Base-by-base conservation (phyloP, 2,797 vertebrate genomes). In the Uromys caudimaculatus region DNA sequence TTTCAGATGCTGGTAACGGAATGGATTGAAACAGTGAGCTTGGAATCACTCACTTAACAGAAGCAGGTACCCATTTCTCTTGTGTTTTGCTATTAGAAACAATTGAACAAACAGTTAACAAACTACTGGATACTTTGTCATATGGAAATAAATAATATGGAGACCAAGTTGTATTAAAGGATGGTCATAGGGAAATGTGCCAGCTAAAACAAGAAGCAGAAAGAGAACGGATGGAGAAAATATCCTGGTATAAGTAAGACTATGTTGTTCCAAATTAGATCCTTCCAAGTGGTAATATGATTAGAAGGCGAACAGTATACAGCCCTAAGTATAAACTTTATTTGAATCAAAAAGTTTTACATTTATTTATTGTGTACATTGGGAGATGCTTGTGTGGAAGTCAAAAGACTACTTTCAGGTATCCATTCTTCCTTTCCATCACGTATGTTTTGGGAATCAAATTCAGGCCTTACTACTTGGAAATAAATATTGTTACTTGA, bases 201-300 rank as follows among this genome's bases (percentile, higher is more conserved):
- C 95, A 93, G 5, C 79, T 95, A 75, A 97, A 95, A 93, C 79
- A 96, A 92, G 94, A 97, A 97, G 82, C 78, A 96, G 67, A 78
- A 81, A 89, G 47, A 89, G 21, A 69, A 78, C 54, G 62, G 21
- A 77, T 84, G 64, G 54, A 6, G 24, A 89, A 94, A 60, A 23
- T 47, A 95, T 95, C 89, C 95, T 83, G 54, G 41, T n/a, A n/a
- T 52, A 67, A 75, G 44, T 58, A n/a, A 82, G 54, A 67, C 54
- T 56, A 19, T 90, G 12, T 85, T 89, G 24, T 86, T 32, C 44
- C 56, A 90, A 79, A 84, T 54, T 67, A 92, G 58, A 85, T 19
- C 67, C 24, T 85, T 71, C 38, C 38, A n/a, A 93, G 47, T 77
- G 16, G 17, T 29, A 47, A n/a, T 21, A 0, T 56, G 24, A 54